These are phyloP conservation scores for Patella ulyssiponensis DNA, from an alignment of 2,888 invertebrate genomes.

Conservation along the genomic window DNA sequence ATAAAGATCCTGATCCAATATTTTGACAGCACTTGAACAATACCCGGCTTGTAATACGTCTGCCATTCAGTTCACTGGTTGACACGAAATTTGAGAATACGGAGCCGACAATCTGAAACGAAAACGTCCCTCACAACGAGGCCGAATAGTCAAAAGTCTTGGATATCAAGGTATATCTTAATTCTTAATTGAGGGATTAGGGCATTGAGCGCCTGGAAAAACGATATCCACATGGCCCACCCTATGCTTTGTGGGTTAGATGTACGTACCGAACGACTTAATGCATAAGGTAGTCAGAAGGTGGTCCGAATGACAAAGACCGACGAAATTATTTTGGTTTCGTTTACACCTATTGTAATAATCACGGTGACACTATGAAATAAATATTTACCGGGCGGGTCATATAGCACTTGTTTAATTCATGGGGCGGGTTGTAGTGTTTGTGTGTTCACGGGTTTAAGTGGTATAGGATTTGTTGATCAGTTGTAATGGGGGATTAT, in stretches of 20 bases:
- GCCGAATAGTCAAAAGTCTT: conserved; percentile 3
- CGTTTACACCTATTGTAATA: neutral
- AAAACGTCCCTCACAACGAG: conserved; percentile 4
- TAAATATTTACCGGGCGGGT: neutral
- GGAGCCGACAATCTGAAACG: conserved; percentile 3
- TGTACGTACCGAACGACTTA: too few species aligned
- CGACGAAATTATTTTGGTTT: neutral
- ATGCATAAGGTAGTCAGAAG: neutral
- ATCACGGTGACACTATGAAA: conserved; percentile 8
- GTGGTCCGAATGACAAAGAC: neutral
- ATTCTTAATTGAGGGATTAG: conserved; percentile 11
- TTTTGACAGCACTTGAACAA: conserved; percentile 13
- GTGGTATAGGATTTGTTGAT: too few species aligned
- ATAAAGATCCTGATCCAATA: conserved; percentile 7
- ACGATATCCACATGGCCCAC: conserved; percentile 1
- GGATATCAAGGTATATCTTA: neutral
- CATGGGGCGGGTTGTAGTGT: neutral
- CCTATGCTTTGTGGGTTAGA: neutral
- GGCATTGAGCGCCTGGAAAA: neutral
- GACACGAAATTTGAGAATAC: conserved; percentile 10
- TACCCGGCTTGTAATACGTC: neutral
- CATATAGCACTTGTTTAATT: neutral
- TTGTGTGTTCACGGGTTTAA: neutral
- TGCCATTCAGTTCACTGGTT: conserved; percentile 5
- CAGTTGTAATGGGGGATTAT: too few species aligned